Conservation (phyloP, 2,113 vertebrate species). For the Ondatra zibethicus region DNA sequence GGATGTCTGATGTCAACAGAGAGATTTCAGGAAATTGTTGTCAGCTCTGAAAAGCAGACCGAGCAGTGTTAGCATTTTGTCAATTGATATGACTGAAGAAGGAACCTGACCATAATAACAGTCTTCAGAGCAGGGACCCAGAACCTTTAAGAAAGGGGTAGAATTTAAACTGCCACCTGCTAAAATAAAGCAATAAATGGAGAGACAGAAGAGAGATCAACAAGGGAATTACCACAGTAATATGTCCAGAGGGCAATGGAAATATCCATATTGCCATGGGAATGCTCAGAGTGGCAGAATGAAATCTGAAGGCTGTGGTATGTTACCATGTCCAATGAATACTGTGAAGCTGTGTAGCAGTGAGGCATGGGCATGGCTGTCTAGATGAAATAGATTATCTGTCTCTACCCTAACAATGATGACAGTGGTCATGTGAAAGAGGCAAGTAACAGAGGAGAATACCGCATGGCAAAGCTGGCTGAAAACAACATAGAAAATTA, state of each 20-base stretch:
- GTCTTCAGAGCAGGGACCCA: conserved; percentile 12
- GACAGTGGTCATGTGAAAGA: not conserved
- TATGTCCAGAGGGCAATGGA: not conserved
- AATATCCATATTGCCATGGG: not conserved
- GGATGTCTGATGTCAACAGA: not conserved
- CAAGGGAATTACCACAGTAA: conserved; percentile 12
- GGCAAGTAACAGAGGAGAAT: not conserved
- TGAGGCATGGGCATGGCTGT: rapidly evolving
- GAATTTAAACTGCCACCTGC: conserved; percentile 35
- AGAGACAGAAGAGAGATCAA: conserved; percentile 23
- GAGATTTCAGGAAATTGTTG: not conserved
- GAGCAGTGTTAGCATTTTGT: not conserved
- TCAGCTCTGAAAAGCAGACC: not conserved
- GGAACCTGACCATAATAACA: not conserved
- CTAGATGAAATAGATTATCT: not conserved
- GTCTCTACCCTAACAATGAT: not conserved
- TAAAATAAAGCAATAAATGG: not conserved
- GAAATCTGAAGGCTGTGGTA: not conserved
- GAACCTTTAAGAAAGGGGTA: not conserved
- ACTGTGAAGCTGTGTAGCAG: not conserved
- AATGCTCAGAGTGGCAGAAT: not conserved
- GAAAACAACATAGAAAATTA: not conserved
- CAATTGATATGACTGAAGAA: conserved; percentile 15
- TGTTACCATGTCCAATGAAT: not conserved
- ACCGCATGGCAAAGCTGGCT: not conserved